Base-by-base conservation (phyloP, 92 coral and sea anemone genomes). In the Montipora capitata region DNA sequence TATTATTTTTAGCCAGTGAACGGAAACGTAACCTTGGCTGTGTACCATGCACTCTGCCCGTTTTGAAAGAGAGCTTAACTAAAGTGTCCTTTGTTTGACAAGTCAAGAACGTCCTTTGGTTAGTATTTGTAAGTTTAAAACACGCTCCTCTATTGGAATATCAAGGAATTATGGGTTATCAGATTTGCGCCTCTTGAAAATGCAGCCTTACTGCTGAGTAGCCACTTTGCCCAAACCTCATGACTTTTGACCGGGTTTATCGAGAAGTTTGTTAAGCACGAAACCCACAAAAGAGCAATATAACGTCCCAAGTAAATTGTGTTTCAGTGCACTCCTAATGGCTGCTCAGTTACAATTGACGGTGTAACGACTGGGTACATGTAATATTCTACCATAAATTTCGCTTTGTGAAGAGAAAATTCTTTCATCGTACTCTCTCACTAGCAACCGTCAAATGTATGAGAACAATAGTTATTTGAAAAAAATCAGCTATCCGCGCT, bases 241-340 rank as follows among this genome's bases (percentile, higher is more conserved):
- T 81, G 85, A 68, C 85, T 81, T 69, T 81, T 81, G 67, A 68
- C 85, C 85, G 54, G 56, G 74, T 74, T 49, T 68, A 40, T 80
- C 76, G 68, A 80, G 76, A 13, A 40, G 76, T 68, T 81, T 52
- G 48, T 51, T 58, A 27, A 38, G 76, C 85, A 81, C 77, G 76
- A 52, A 81, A 81, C 38, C 76, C 85, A 68, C 40, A 15, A 8
- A 65, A 78, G 59, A 15, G 58, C 59, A 65, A 78, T 78, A 63
- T 78, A 42, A n/a, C 59, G 11, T 42, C 16, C 42, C 15, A 15
- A 62, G 27, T 62, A 6, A 15, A 62, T 62, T 40, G 81, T 39
- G 70, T 12, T 15, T 1, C 11, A 2, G 39, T 27, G 35, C 35
- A 1, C 35, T 27, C 35, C 35, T 27, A 27, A 27, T 27, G 35